Conservation (phyloP, 64 coral and sea anemone genomes). For the Catalaphyllia jardinei region DNA sequence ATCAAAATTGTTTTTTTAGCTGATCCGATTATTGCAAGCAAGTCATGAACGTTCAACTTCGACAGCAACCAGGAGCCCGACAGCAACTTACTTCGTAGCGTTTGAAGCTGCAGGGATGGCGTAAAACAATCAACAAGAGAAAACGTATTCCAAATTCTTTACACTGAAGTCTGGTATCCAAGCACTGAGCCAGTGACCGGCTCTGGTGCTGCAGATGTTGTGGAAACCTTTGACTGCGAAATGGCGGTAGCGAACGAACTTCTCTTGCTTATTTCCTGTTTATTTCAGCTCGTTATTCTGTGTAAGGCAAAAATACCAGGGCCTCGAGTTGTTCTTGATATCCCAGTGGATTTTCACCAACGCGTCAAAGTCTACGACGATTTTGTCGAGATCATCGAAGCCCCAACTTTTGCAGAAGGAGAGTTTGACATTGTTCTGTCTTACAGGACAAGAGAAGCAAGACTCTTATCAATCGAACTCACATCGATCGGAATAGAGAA, state of each 20-base stretch:
- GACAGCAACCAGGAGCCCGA: too few relatives aligned
- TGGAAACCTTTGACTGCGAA: not conserved
- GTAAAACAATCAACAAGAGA: not conserved
- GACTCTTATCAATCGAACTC: slow-evolving; percentile 65
- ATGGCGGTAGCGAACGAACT: not conserved
- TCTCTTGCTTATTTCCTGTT: slow-evolving; percentile 14
- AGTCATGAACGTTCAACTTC: not conserved
- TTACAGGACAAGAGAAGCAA: slow-evolving; percentile 60
- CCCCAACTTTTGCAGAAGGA: slow-evolving; percentile 40
- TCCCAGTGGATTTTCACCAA: slow-evolving; percentile 26
- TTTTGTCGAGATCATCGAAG: slow-evolving; percentile 66
- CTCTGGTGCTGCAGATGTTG: not conserved
- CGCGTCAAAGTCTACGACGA: slow-evolving; percentile 46
- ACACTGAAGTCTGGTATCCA: slow-evolving; percentile 17
- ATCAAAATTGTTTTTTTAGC: not conserved
- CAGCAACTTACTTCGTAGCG: not conserved
- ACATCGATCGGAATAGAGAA: slow-evolving; percentile 47
- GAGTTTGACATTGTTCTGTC: slow-evolving; percentile 55
- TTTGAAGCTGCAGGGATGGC: not conserved
- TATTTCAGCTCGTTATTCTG: not conserved
- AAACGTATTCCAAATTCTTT: slow-evolving; percentile 34
- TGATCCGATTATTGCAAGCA: not conserved
- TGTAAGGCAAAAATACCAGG: slow-evolving; percentile 1
- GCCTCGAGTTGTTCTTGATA: slow-evolving; percentile 21
- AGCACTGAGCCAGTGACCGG: not conserved